phyloP scores from a whole-genome alignment of 2,888 invertebrate genomes.

The Epiblema foenella region DNA sequence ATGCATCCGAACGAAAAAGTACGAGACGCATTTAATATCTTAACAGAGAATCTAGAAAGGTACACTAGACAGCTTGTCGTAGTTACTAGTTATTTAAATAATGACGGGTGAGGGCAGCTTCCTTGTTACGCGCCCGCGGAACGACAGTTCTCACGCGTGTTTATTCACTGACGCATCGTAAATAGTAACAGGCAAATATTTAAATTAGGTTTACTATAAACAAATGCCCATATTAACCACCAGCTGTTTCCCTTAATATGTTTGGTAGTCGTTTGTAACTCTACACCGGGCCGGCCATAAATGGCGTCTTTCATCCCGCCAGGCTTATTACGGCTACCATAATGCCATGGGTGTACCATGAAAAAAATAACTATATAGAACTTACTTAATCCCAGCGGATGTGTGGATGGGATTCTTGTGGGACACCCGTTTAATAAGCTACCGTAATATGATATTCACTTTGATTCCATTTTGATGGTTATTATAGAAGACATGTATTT shows the following conservation, averaged over 20 bases:
- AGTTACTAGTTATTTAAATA: conserved; percentile 29
- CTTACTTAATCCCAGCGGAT: conserved; percentile 61
- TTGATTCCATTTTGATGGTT: conserved; percentile 52
- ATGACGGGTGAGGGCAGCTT: conserved; percentile 22
- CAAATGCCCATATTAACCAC: conserved; percentile 53
- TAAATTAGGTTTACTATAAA: conserved; percentile 69
- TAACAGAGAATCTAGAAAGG: conserved; percentile 6
- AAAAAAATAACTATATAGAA: conserved; percentile 48
- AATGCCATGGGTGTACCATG: conserved; percentile 59
- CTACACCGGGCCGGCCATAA: conserved; percentile 71
- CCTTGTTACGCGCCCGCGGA: conserved; percentile 6
- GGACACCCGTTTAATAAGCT: conserved; percentile 67
- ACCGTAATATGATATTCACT: conserved; percentile 70
- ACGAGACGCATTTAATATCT: neutral
- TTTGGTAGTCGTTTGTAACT: conserved; percentile 65
- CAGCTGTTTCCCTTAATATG: conserved; percentile 56
- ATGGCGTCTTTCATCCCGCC: conserved; percentile 76
- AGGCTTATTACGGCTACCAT: conserved; percentile 65
- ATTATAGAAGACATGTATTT: conserved; percentile 45
- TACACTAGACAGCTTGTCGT: conserved; percentile 10
- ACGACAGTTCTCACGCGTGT: conserved; percentile 55
- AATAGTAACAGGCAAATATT: conserved; percentile 64
- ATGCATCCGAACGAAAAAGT: neutral
- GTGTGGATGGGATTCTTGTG: conserved; percentile 59
- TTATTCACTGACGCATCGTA: conserved; percentile 55